A percentile compares a stretch with the other conserved stretches of the same genome.
Evolutionary conservation across 2,797 vertebrate species (phyloP).

Genomic region (Gymnothorax javanicus): DNA sequence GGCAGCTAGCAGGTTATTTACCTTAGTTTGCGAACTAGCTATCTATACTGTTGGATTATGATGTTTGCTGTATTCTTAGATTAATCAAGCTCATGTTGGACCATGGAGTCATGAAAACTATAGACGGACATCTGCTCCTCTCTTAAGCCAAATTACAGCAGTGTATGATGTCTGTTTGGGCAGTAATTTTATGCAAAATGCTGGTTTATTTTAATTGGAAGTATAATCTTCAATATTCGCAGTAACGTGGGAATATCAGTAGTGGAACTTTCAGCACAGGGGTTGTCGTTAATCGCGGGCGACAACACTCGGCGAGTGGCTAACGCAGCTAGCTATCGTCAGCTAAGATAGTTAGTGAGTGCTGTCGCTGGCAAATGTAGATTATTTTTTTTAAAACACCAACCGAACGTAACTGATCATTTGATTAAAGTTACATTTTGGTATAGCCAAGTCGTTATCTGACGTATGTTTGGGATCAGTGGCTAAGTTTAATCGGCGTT

Average conservation of each 20-base stretch:
- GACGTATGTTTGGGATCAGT: not conserved
- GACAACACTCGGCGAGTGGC: not conserved
- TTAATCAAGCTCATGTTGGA: not conserved
- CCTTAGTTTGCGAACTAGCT: no score
- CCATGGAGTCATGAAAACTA: not conserved
- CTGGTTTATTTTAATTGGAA: constrained; percentile 43
- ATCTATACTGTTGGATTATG: not conserved
- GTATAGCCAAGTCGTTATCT: not conserved
- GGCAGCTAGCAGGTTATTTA: no score
- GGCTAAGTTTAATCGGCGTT: not conserved
- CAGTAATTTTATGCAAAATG: constrained; percentile 56
- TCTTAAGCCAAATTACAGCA: constrained; percentile 44
- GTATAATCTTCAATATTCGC: not conserved
- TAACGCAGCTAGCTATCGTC: not conserved
- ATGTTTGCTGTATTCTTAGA: not conserved
- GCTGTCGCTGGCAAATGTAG: not conserved
- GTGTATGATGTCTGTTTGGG: constrained; percentile 41
- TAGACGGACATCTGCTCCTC: not conserved
- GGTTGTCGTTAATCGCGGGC: not conserved
- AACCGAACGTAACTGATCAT: not conserved
- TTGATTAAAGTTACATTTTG: not conserved
- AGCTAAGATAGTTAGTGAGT: not conserved
- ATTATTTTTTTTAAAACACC: not conserved
- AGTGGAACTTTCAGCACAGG: constrained; percentile 19
- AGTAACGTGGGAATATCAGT: not conserved